Evolutionary conservation across 1,140 invertebrate species (phyloP).

Genomic region (Magallana gigas): DNA sequence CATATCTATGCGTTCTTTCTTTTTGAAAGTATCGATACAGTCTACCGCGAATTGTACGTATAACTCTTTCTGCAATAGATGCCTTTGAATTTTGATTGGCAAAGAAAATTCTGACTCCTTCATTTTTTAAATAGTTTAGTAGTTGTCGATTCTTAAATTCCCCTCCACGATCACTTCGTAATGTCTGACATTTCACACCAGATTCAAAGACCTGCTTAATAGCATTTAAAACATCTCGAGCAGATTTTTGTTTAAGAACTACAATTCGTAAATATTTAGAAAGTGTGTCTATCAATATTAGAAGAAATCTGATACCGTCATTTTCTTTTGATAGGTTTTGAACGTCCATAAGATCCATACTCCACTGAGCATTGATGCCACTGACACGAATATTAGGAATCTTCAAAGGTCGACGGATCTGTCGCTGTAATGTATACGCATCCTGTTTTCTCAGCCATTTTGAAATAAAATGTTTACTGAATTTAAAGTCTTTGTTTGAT

Average conservation of each 20-base stretch:
- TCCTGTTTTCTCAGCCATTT: conserved; percentile 43
- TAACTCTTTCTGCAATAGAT: conserved; percentile 45
- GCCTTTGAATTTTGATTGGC: conserved; percentile 27
- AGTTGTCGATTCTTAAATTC: conserved; percentile 11
- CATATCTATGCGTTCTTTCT: conserved; percentile 41
- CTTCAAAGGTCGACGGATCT: background rate
- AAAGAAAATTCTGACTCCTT: background rate
- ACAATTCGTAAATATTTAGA: conserved; percentile 1
- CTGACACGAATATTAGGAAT: background rate
- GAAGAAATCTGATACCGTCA: conserved; percentile 31
- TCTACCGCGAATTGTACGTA: conserved; percentile 35
- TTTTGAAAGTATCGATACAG: conserved; percentile 47
- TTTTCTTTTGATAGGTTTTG: conserved; percentile 39
- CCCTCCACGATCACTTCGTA: conserved; percentile 2
- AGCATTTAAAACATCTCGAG: background rate
- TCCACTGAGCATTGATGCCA: conserved; percentile 28
- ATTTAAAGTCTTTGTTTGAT: background rate
- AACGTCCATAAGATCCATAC: conserved; percentile 32
- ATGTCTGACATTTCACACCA: background rate
- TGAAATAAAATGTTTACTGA: background rate
- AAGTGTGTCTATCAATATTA: conserved; percentile 37
- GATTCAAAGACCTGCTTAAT: conserved; percentile 10
- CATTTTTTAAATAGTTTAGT: background rate
- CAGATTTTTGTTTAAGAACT: background rate
- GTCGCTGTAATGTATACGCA: conserved; percentile 14